These are phyloP conservation scores for Drosophila triauraria DNA, from an alignment of 1,140 invertebrate genomes.

Conservation along the genomic window DNA sequence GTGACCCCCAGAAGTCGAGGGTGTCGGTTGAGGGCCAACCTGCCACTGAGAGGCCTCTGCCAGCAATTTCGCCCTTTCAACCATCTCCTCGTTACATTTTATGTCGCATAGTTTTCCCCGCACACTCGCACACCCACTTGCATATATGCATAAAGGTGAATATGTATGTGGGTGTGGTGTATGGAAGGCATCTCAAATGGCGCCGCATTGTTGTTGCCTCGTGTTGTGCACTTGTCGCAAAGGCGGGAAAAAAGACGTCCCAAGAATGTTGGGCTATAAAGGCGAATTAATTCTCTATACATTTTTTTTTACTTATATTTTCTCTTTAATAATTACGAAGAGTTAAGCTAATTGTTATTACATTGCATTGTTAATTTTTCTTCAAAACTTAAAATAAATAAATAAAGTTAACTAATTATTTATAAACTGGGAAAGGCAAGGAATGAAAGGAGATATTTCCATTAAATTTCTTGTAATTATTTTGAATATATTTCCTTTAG, in stretches of 20 bases:
- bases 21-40: slow-evolving; percentile 11
- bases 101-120: slow-evolving; percentile 50
- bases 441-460: too few species aligned
- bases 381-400: too few species aligned
- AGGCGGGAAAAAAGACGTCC: slow-evolving; percentile 10
- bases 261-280: neutral
- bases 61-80: slow-evolving; percentile 17
- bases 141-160: slow-evolving; percentile 49
- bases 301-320: too few species aligned
- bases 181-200: slow-evolving; percentile 64
- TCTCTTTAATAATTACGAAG: too few species aligned
- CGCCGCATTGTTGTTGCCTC: slow-evolving; percentile 52
- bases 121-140: slow-evolving; percentile 37
- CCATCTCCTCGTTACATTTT: slow-evolving; percentile 56
- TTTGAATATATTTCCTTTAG: too few species aligned
- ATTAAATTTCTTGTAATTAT: neutral
- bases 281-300: neutral
- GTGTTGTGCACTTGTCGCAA: slow-evolving; percentile 61
- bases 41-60: slow-evolving; percentile 27
- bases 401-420: too few species aligned
- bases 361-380: too few species aligned
- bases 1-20: slow-evolving; percentile 16
- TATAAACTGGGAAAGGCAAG: too few species aligned
- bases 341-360: too few species aligned
- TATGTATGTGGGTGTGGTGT: slow-evolving; percentile 19